Evolutionary conservation across 53 echinoderm and acorn worm species (phyloP).

Genomic region (Apostichopus leukothele): DNA sequence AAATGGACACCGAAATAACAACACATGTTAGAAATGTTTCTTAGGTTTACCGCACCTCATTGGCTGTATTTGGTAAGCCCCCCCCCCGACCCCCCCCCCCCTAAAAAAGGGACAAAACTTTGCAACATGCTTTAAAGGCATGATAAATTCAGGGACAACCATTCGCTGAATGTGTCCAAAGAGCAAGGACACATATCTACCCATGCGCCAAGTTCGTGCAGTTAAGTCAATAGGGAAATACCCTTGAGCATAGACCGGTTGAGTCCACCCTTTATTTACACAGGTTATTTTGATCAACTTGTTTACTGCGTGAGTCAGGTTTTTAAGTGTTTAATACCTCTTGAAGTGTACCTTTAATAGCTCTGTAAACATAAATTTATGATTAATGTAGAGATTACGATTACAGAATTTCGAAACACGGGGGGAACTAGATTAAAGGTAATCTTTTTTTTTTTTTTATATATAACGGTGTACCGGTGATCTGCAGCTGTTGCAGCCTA

Average conservation of each 20-base stretch:
- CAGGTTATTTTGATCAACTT: slow-evolving; percentile 8
- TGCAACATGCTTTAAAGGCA: no score
- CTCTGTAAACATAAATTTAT: neutral
- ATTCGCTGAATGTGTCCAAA: no score
- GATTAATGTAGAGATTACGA: neutral
- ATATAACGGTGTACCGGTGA: no score
- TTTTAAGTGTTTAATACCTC: neutral
- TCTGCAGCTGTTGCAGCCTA: no score
- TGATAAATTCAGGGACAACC: no score
- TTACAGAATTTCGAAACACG: neutral
- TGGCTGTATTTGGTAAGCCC: no score
- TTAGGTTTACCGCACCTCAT: no score
- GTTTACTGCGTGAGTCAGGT: slow-evolving; percentile 37
- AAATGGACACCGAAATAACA: no score
- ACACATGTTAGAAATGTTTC: no score
- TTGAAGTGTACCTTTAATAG: neutral
- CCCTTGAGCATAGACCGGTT: neutral
- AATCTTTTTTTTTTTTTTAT: no score
- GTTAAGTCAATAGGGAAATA: slow-evolving; percentile 33
- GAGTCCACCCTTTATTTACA: neutral
- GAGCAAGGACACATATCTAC: neutral
- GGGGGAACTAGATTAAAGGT: neutral
- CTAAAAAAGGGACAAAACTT: no score
- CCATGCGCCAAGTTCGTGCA: slow-evolving; percentile 21
- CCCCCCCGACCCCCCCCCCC: no score